Conservation (phyloP, 2,797 vertebrate genomes). For the Lagorchestes hirsutus region DNA sequence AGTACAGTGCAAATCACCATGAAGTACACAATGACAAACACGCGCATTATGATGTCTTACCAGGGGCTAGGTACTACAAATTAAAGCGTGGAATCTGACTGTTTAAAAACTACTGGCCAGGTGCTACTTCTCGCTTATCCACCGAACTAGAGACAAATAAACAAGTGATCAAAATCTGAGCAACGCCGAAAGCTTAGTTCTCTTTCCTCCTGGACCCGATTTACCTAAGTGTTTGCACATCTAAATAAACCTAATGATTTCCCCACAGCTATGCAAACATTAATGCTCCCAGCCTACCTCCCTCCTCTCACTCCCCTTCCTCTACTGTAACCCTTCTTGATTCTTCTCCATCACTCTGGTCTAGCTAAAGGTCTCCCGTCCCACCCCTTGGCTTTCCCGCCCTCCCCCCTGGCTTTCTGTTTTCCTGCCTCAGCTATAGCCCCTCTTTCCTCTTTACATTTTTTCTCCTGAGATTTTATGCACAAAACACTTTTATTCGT, state of each 20-base stretch:
- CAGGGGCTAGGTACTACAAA: conserved; percentile 23
- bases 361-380: neutral
- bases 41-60: neutral
- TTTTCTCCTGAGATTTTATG: neutral
- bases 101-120: conserved; percentile 30
- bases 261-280: conserved; percentile 71
- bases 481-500: neutral
- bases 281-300: conserved; percentile 40
- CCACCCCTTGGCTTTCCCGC: neutral
- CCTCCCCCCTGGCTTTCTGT: neutral
- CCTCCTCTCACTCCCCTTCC: neutral
- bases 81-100: conserved; percentile 37
- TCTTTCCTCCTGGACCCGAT: conserved; percentile 70
- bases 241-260: conserved; percentile 78
- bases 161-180: conserved; percentile 64
- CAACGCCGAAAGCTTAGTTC: conserved; percentile 42
- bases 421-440: neutral
- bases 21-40: conserved; percentile 32
- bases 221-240: conserved; percentile 75
- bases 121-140: conserved; percentile 43
- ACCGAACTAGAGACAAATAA: conserved; percentile 56
- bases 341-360: conserved; percentile 3
- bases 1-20: neutral
- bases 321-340: neutral
- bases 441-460: neutral